Conservation (phyloP, 2,113 vertebrate genomes). For the Tretioscincus oriximinensis region DNA sequence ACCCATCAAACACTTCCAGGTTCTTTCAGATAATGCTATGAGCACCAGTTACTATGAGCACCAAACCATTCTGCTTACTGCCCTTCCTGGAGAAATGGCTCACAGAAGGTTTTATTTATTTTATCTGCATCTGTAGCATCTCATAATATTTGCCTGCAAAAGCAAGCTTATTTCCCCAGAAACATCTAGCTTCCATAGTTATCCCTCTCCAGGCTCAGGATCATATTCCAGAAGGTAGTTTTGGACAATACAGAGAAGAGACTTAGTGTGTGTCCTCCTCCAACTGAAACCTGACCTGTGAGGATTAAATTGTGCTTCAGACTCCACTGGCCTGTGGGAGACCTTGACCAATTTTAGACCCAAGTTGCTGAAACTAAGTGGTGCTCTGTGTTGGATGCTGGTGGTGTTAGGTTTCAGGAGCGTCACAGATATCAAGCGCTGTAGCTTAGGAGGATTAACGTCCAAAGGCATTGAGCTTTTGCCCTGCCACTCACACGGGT, state of each 20-base stretch:
- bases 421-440: conserved; percentile 46
- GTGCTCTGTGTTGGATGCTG: neutral
- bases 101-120: no score
- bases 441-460: conserved; percentile 52
- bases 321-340: conserved; percentile 24
- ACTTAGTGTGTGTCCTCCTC: conserved; percentile 48
- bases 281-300: conserved; percentile 53
- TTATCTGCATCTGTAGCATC: no score
- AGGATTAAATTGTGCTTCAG: conserved; percentile 45
- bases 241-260: conserved; percentile 54
- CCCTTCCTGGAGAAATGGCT: no score
- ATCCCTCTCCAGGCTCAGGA: conserved; percentile 55
- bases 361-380: conserved; percentile 14
- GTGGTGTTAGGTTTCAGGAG: conserved; percentile 40
- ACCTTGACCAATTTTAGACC: conserved; percentile 35
- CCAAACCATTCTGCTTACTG: no score
- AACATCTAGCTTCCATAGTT: conserved; percentile 50
- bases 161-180: neutral
- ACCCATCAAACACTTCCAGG: neutral
- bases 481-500: conserved; percentile 13
- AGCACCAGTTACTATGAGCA: neutral
- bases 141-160: neutral
- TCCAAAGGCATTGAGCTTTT: conserved; percentile 34
- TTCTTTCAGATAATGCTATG: neutral
- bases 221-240: conserved; percentile 63